phyloP scores from a whole-genome alignment of 2,888 invertebrate genomes.

The Tenthredo scrophulariae region DNA sequence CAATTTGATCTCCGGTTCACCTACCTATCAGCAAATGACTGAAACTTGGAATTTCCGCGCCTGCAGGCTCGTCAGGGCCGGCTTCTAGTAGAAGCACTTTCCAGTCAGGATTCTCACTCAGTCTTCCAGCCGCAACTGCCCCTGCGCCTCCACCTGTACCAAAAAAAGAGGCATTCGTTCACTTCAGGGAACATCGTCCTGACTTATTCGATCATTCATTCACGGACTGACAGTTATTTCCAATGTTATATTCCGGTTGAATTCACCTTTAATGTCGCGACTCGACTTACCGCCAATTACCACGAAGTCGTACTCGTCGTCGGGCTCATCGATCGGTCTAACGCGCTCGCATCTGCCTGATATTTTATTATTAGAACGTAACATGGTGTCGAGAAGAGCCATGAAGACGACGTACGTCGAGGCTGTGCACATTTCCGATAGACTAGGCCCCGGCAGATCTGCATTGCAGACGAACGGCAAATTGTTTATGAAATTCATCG shows the following conservation, averaged over 20 bases:
- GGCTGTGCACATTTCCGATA: slow-evolving; percentile 63
- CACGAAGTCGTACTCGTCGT: slow-evolving; percentile 82
- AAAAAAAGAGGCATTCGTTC: not conserved
- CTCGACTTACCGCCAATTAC: slow-evolving; percentile 80
- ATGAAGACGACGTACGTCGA: slow-evolving; percentile 61
- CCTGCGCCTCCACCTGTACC: slow-evolving; percentile 82
- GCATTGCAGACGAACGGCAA: slow-evolving; percentile 21
- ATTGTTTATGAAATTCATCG: not conserved
- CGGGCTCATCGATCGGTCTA: slow-evolving; percentile 73
- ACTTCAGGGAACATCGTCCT: not conserved
- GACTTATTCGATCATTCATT: too few relatives aligned
- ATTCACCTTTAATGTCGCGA: not conserved
- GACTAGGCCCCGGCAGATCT: slow-evolving; percentile 59
- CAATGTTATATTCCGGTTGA: not conserved
- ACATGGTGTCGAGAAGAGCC: slow-evolving; percentile 63
- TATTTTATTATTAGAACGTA: slow-evolving; percentile 60
- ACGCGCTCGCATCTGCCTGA: slow-evolving; percentile 80
- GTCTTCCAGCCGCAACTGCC: slow-evolving; percentile 82
- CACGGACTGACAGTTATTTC: too few relatives aligned
- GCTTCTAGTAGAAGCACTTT: slow-evolving; percentile 86
- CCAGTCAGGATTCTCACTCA: slow-evolving; percentile 85
- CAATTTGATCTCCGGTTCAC: slow-evolving; percentile 21
- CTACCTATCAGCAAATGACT: slow-evolving; percentile 83
- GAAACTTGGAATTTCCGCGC: slow-evolving; percentile 84
- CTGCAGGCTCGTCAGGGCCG: slow-evolving; percentile 86